Percentiles rank a stretch among this genome's conserved stretches.
Evolutionary conservation across 2,888 invertebrate genomes (phyloP).

Genomic region (Byasa hedistus): DNA sequence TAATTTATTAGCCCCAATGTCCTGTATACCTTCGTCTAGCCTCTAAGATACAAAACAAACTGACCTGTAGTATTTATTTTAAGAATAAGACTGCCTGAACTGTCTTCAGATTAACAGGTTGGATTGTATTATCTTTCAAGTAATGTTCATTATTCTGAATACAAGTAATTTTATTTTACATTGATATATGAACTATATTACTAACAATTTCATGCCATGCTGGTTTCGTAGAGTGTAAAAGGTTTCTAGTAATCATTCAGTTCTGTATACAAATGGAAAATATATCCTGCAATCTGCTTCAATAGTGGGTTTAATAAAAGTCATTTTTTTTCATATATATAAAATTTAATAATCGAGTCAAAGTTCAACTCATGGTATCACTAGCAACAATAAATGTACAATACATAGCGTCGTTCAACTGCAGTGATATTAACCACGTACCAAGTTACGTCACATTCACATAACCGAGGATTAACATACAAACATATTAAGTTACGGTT

Average conservation of each 20-base stretch:
- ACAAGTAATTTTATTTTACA: no score
- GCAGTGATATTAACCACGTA: constrained; percentile 35
- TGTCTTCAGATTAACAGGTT: no score
- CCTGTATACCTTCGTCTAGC: no score
- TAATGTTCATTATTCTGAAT: no score
- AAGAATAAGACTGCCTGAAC: no score
- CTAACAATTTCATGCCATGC: no score
- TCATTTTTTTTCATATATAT: constrained; percentile 52
- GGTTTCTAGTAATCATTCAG: background rate
- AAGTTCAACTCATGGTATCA: constrained; percentile 60
- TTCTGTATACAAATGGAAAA: background rate
- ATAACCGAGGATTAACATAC: constrained; percentile 24
- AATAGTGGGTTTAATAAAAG: constrained; percentile 30
- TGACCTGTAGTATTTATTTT: no score
- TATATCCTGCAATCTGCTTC: background rate
- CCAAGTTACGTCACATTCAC: constrained; percentile 3
- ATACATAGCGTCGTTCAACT: constrained; percentile 35
- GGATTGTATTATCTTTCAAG: no score
- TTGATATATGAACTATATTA: no score
- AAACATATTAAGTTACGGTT: constrained; percentile 32
- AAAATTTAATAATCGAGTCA: constrained; percentile 73
- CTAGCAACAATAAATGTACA: constrained; percentile 75
- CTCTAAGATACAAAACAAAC: no score
- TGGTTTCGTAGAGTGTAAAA: background rate
- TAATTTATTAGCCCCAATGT: no score